Conservation (phyloP, 2,797 vertebrate genomes). For the Trachops cirrhosus region DNA sequence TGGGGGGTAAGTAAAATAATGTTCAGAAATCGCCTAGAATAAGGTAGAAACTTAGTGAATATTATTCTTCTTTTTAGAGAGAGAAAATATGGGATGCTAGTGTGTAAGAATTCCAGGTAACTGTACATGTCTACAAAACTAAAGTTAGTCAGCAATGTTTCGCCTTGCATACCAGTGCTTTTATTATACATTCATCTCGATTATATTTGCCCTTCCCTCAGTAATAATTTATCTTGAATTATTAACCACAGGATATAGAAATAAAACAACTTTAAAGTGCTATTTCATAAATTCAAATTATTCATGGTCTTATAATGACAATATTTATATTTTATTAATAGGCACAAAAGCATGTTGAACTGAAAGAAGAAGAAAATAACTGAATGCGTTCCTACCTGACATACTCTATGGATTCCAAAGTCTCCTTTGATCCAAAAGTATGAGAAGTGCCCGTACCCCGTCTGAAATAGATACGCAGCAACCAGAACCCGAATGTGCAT, state of each 20-base stretch:
- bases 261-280: background rate
- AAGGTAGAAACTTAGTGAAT: slow-evolving; percentile 31
- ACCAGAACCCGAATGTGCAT: slow-evolving; percentile 98
- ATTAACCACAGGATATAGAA: slow-evolving; percentile 37
- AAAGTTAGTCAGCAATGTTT: slow-evolving; percentile 14
- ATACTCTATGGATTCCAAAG: slow-evolving; percentile 95
- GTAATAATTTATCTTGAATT: slow-evolving; percentile 41
- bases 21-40: background rate
- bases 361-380: slow-evolving; percentile 1
- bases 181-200: slow-evolving; percentile 29
- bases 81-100: background rate
- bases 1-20: background rate
- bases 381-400: slow-evolving; percentile 88
- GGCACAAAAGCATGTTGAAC: background rate
- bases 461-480: slow-evolving; percentile 98
- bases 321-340: slow-evolving; percentile 12
- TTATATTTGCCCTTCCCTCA: slow-evolving; percentile 9
- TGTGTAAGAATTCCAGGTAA: background rate
- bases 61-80: background rate
- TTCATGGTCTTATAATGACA: background rate
- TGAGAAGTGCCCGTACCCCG: slow-evolving; percentile 98
- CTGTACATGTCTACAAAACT: background rate
- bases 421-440: slow-evolving; percentile 99
- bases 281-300: slow-evolving; percentile 52
- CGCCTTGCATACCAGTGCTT: background rate